A percentile compares a stretch with the other conserved stretches of the same genome.
Evolutionary conservation across 2,797 vertebrate species (phyloP).

Genomic region (Sebastes ruberrimus): DNA sequence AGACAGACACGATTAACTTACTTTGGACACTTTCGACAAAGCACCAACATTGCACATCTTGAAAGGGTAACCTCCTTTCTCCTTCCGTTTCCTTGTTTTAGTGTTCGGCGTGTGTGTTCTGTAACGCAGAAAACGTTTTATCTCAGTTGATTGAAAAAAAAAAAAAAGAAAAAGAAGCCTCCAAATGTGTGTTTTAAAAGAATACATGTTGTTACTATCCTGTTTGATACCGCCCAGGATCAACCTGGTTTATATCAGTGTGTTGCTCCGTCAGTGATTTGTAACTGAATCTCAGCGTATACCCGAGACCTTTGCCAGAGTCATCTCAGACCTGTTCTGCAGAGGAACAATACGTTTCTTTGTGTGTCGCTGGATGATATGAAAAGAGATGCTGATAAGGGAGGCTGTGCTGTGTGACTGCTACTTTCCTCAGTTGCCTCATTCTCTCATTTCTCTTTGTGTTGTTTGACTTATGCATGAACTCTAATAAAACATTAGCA

Average conservation of each 20-base stretch:
- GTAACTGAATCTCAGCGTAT: conserved; percentile 12
- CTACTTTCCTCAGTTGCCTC: conserved; percentile 72
- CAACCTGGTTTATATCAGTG: conserved; percentile 25
- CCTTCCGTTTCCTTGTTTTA: conserved; percentile 41
- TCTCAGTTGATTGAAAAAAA: neutral
- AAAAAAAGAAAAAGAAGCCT: neutral
- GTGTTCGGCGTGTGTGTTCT: conserved; percentile 41
- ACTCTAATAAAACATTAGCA: conserved; percentile 86
- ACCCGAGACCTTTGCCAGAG: neutral
- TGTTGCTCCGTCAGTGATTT: conserved; percentile 37
- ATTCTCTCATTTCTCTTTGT: conserved; percentile 75
- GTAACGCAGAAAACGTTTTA: conserved; percentile 29
- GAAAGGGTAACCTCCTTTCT: conserved; percentile 31
- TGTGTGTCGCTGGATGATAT: conserved; percentile 35
- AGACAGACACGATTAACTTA: neutral
- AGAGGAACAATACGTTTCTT: conserved; percentile 33
- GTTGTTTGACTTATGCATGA: conserved; percentile 85
- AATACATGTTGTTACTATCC: conserved; percentile 20
- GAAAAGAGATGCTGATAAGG: conserved; percentile 27
- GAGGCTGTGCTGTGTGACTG: conserved; percentile 69
- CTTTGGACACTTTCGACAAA: conserved; percentile 32
- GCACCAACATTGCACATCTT: conserved; percentile 57
- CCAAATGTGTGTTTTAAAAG: conserved; percentile 22
- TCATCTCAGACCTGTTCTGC: conserved; percentile 26
- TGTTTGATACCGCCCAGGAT: conserved; percentile 14